Conservation (phyloP, 2,797 vertebrate genomes). For the Threskiornis aethiopicus region DNA sequence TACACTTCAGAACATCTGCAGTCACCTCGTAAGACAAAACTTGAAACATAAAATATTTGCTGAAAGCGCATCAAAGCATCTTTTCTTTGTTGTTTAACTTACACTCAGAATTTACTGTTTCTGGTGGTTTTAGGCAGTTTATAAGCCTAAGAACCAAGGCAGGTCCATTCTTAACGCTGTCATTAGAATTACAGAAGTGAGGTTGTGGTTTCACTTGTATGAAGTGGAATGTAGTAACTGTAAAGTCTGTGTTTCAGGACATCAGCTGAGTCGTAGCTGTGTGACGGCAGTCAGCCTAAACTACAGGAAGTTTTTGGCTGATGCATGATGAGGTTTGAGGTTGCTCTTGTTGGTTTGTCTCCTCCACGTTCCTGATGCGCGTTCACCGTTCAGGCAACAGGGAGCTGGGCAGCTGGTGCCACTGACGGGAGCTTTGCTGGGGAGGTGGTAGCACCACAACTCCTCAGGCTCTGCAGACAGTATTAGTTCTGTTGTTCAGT, state of each 20-base stretch:
- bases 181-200: neutral
- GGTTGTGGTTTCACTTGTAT: neutral
- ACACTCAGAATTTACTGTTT: neutral
- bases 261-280: neutral
- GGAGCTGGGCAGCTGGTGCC: neutral
- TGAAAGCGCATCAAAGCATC: fast-evolving
- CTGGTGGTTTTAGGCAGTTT: neutral
- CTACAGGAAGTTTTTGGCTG: neutral
- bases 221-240: neutral
- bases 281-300: neutral
- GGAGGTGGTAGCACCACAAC: neutral
- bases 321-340: neutral
- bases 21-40: neutral
- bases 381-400: neutral
- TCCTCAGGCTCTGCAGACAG: neutral
- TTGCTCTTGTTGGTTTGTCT: neutral
- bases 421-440: neutral
- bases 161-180: neutral
- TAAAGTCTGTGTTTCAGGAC: neutral
- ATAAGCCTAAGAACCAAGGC: neutral
- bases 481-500: neutral
- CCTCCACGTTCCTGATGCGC: neutral
- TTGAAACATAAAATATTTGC: neutral
- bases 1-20: neutral
- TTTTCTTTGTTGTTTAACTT: neutral